These are phyloP conservation scores for Drosophila lini DNA, from an alignment of 1,140 invertebrate species.

Conservation along the genomic window DNA sequence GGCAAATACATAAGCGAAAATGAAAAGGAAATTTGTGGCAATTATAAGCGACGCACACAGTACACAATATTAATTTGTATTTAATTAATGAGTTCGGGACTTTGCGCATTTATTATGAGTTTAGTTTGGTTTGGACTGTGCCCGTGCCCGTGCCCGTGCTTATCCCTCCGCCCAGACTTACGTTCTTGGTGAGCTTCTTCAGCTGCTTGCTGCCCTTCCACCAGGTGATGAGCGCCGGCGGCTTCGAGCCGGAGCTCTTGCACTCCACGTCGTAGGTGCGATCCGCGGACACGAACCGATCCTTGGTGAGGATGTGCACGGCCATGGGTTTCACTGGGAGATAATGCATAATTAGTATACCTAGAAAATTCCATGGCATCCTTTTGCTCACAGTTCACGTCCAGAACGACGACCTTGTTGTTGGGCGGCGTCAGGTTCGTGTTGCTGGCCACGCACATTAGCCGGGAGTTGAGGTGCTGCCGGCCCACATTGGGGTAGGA, in stretches of 20 bases:
- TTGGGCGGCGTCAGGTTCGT: conserved; percentile 91
- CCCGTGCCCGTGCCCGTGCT: not conserved
- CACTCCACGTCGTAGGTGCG: conserved; percentile 93
- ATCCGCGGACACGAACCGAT: conserved; percentile 91
- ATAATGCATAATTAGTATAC: not conserved
- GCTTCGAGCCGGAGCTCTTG: conserved; percentile 91
- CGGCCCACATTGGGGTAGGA: conserved; percentile 90
- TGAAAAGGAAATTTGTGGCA: conserved; percentile 70
- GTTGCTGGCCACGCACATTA: conserved; percentile 94
- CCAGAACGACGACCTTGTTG: conserved; percentile 90
- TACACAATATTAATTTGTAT: conserved; percentile 73
- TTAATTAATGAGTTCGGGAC: conserved; percentile 60
- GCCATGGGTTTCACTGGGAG: conserved; percentile 91
- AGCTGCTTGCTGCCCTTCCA: conserved; percentile 93
- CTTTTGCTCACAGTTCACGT: conserved; percentile 94
- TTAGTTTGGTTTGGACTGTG: conserved; percentile 1
- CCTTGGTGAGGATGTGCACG: conserved; percentile 92
- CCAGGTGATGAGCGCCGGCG: conserved; percentile 93
- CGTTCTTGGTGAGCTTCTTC: conserved; percentile 90
- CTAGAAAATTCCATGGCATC: not conserved
- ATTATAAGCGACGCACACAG: conserved; percentile 65
- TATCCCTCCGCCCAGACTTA: conserved; percentile 85
- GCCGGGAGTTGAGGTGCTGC: conserved; percentile 90
- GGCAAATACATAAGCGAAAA: conserved; percentile 37
- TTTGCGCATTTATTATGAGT: conserved; percentile 52